Conservation (phyloP, 1,140 invertebrate species). For the Drosophila lacertosa region DNA sequence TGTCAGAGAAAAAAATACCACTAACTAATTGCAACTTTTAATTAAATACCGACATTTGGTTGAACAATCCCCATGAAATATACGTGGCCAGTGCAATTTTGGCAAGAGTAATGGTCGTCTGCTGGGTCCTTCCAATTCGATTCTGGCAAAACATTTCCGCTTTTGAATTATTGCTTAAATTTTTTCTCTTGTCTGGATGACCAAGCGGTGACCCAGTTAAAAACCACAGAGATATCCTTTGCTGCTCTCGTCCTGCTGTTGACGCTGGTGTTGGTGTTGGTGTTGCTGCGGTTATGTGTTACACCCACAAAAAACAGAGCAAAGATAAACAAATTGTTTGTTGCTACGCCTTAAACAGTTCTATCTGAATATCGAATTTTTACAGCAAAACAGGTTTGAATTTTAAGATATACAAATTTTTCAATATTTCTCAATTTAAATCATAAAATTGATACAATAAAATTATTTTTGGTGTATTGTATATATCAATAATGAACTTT, state of each 20-base stretch:
- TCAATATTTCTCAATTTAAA: too few relatives aligned
- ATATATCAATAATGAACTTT: not conserved
- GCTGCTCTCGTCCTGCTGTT: constrained; percentile 10
- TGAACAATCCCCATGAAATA: constrained; percentile 17
- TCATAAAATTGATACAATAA: not conserved
- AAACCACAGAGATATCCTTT: constrained; percentile 46
- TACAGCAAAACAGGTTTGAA: not conserved
- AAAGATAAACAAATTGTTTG: constrained; percentile 36
- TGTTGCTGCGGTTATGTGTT: constrained; percentile 50
- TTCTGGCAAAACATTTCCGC: constrained; percentile 71
- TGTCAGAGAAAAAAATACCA: constrained; percentile 16
- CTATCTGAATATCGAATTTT: not conserved
- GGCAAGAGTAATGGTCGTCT: constrained; percentile 19
- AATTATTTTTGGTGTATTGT: too few relatives aligned
- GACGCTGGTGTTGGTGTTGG: too few relatives aligned
- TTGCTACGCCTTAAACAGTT: constrained; percentile 4
- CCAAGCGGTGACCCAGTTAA: constrained; percentile 37
- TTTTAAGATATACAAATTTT: not conserved
- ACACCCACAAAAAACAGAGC: constrained; percentile 31
- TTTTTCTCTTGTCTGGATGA: constrained; percentile 30
- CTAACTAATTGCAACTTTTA: constrained; percentile 70
- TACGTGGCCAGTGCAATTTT: constrained; percentile 12
- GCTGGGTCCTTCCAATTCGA: constrained; percentile 53
- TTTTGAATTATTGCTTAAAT: constrained; percentile 74
- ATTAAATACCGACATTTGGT: constrained; percentile 63